Evolutionary conservation across 2,113 vertebrate genomes (phyloP).

Genomic region (Rhea pennata): DNA sequence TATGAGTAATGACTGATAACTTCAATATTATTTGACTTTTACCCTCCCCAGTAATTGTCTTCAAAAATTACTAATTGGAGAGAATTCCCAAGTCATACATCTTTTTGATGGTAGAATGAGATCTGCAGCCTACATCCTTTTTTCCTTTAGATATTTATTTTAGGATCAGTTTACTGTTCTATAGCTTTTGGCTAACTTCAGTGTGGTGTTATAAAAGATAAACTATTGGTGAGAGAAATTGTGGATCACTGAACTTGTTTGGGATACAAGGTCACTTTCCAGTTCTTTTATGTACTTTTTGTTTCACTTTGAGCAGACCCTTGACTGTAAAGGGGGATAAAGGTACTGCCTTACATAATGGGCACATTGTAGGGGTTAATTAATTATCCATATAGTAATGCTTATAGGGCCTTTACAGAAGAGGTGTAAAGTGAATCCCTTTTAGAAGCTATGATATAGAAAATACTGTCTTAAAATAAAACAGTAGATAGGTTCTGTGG

Average conservation of each 20-base stretch:
- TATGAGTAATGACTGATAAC: neutral
- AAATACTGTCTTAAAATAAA: neutral
- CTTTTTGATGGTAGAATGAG: neutral
- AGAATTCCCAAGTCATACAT: neutral
- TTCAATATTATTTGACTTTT: neutral
- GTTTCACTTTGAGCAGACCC: neutral
- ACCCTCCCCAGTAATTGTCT: neutral
- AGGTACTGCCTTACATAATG: neutral
- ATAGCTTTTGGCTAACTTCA: neutral
- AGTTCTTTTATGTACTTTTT: neutral
- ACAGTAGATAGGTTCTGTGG: fast-evolving
- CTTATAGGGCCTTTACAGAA: neutral
- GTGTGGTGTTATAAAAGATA: neutral
- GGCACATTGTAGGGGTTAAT: neutral
- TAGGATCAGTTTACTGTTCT: neutral
- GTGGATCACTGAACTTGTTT: neutral
- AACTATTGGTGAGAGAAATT: neutral
- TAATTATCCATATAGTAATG: neutral
- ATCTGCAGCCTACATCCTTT: neutral
- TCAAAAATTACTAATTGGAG: neutral
- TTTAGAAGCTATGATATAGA: neutral
- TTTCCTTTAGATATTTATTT: neutral
- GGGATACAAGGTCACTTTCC: neutral
- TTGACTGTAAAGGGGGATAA: neutral
- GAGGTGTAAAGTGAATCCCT: neutral